Evolutionary conservation across 1,140 invertebrate genomes (phyloP), one percentile per base, ranked within the genome.

Genomic region (Oedothorax gibbosus): DNA sequence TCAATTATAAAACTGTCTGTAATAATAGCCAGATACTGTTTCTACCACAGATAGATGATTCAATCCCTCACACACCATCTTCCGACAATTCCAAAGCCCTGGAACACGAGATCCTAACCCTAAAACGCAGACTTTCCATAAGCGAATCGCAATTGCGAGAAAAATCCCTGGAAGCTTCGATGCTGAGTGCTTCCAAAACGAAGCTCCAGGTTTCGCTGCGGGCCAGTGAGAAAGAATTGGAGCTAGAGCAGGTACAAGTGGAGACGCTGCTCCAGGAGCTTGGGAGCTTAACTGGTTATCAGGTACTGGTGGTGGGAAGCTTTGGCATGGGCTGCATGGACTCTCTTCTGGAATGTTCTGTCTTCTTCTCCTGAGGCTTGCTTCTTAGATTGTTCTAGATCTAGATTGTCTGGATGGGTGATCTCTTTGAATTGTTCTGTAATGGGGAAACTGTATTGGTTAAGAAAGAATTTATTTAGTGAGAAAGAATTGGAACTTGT

Each of bases 261-360:
- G 81, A 84, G 11, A 66, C 50, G 3, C 53, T 84, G n/a, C 56
- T 75, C 15, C 56, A 84, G 51, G 81, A 84, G 20, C 20, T 84
- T 11, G 81, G 81, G 49, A 84, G 81, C 21, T 21, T 84, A 68
- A 68, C 66, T 84, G 60, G 71, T 56, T 84, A 84, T 76, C 81
- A 84, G 81, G 81, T 84, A 84, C 51, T 64, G 80, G 69, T 82
- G 80, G 69, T 73, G 68, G 80, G 68, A 53, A 21, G 72, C 73
- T 64, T 5, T 14, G 20, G 81, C 81, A 75, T 84, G 71, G 18
- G 35, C 35, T 66, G 81, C 81, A 84, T 84, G 81, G 8, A 64
- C 49, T 77, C 6, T 65, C 49, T 0, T 21, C 35, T 15, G 49
- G 35, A 20, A 12, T 51, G 49, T 7, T 62, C 15, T 75, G 54